Conservation (phyloP, 2,888 invertebrate species). For the Oscheius sp. region DNA sequence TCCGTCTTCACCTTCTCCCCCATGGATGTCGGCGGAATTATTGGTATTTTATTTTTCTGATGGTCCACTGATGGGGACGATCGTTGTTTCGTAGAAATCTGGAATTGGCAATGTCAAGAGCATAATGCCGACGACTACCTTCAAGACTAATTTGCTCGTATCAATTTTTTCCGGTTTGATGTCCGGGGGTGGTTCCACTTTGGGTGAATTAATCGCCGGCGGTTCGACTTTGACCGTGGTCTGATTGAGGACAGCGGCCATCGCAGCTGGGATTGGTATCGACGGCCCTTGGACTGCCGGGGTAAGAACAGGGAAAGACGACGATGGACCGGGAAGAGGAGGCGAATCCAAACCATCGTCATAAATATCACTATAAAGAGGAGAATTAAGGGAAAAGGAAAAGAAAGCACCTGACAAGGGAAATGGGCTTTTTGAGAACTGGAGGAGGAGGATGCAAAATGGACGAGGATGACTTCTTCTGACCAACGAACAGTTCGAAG, state of each 20-base stretch:
- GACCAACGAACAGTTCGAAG: not conserved
- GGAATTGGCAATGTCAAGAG: not conserved
- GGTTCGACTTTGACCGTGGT: not conserved
- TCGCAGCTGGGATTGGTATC: not conserved
- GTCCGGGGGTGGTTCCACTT: not conserved
- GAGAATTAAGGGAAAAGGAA: not conserved
- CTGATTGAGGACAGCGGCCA: not conserved
- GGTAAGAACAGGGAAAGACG: not conserved
- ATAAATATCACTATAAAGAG: slow-evolving; percentile 28
- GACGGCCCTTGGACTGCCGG: not conserved
- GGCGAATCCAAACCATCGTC: slow-evolving; percentile 37
- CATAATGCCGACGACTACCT: not conserved
- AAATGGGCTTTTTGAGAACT: not conserved
- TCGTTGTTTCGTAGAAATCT: slow-evolving; percentile 33
- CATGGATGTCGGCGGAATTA: not conserved
- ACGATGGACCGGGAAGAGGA: not conserved
- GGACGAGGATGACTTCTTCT: slow-evolving; percentile 9
- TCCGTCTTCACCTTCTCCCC: not conserved
- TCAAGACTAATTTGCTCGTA: slow-evolving; percentile 8
- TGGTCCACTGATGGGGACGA: slow-evolving; percentile 34
- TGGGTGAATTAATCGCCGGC: slow-evolving; percentile 6
- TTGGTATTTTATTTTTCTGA: slow-evolving; percentile 13
- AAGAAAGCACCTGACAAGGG: not conserved
- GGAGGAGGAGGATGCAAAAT: not conserved
- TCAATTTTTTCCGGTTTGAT: slow-evolving; percentile 7